Evolutionary conservation across 2,113 vertebrate genomes (phyloP), one percentile per base, ranked within the genome.

Genomic region (Eonycteris spelaea): DNA sequence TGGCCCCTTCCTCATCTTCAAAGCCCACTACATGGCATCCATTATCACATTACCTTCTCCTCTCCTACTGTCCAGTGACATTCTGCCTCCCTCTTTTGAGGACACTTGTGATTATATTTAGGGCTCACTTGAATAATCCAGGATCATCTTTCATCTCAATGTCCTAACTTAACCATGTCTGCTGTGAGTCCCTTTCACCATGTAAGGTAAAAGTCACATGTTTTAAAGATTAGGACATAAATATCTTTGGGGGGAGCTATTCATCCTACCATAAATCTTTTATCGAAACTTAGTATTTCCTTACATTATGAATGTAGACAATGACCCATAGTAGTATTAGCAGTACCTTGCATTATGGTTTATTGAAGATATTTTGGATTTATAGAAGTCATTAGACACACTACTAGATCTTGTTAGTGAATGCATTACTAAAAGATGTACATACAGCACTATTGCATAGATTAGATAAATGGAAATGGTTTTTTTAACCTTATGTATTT

Each of bases 371-470:
- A 53, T 68, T 79, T 92, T 80, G 7, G 74, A 80, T 55, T 92
- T 48, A 70, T 40, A 35, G 35, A 86, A 63, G 43, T 70, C n/a
- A 91, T 43, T 57, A 68, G 26, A 55, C 21, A 24, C 45, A 33
- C 45, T 40, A 71, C 26, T 43, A 86, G 59, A 63, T 92, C 48
- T 86, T 90, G 13, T n/a, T 85, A 87, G 57, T 63, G 51, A 94
- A 91, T 86, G 26, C 2, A 86, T 90, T 91, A 38, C 48, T 82
- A 70, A 92, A 92, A 68, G 89, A 89, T 84, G 30, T 89, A 28
- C 15, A 55, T 48, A 30, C 4, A 63, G 11, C 43, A 30, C 30
- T 82, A 77, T 48, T 59, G 82, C 33, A 71, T 63, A 94, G 22
- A 28, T 40, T 77, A 63, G 18, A 33, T 55, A 86, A 71, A 67